Base-by-base conservation (phyloP, 2,888 invertebrate genomes). In the Drosophila anceps region DNA sequence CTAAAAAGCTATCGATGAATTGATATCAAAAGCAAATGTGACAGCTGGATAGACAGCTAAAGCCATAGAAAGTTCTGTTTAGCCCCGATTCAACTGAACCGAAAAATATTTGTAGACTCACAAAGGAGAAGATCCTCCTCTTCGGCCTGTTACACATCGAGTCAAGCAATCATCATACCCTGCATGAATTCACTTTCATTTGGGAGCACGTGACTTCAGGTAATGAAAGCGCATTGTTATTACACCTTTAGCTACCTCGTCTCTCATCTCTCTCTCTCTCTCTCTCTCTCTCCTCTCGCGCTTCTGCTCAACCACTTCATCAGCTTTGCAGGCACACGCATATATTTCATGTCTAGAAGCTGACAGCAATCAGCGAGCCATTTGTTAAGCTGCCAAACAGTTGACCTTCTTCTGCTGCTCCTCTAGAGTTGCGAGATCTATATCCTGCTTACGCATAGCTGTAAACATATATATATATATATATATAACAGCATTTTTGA, bases 201-300 rank as follows among this genome's bases (percentile, higher is more conserved):
- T 18, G 37, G 35, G 39, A 50, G 60, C 55, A 70, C 69, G 70
- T 57, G 70, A 18, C 44, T 24, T 2, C 12, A 58, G 33, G 50
- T 37, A 53, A 76, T 55, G 59, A 62, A 69, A 55, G 39, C 33
- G 68, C 41, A 18, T 71, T 75, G 48, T 59, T 72, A 20, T 63
- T 29, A n/a, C 29, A 37, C 29, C 29, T 44, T 33, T 8, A 2
- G n/a, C 33, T 13, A 4, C 2, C 18, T 44, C 24, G 10, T 43
- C 33, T 33, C n/a, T 35, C 29, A 13, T 35, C 8, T 29, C 8
- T 15, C 9, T n/a, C 4, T 43, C 33, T 33, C n/a, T 35, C 29
- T 35, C 8, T 29, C 8, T 15, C 9, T n/a, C 4, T n/a, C 20
- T 13, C 24, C 44, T 10, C 1, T 7, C 7, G 8, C 59, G 12